phyloP scores from a whole-genome alignment of 2,888 invertebrate genomes.

The Ormia ochracea region DNA sequence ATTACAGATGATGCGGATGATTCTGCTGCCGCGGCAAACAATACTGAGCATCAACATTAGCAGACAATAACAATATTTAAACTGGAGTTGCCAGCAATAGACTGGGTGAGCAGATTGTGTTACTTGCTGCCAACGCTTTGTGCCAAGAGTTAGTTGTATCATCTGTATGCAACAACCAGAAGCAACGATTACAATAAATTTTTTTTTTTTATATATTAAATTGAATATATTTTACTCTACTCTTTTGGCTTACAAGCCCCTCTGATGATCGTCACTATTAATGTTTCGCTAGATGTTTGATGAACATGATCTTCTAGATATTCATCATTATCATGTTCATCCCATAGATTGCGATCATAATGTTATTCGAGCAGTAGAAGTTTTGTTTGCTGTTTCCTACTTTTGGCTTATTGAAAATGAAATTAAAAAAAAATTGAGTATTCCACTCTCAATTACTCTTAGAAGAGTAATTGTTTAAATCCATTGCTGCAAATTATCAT shows the following conservation, averaged over 20 bases:
- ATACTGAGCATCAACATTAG: slow-evolving; percentile 27
- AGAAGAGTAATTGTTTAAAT: slow-evolving; percentile 41
- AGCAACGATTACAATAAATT: slow-evolving; percentile 15
- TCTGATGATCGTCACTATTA: slow-evolving; percentile 6
- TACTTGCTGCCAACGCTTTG: neutral
- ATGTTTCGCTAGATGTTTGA: slow-evolving; percentile 7
- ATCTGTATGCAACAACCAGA: neutral
- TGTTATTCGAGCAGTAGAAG: slow-evolving; percentile 29
- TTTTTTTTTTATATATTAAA: slow-evolving; percentile 7
- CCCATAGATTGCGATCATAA: slow-evolving; percentile 40
- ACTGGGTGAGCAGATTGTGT: slow-evolving; percentile 20
- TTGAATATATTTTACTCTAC: slow-evolving; percentile 37
- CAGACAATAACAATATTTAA: slow-evolving; percentile 45
- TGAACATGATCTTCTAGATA: slow-evolving; percentile 60
- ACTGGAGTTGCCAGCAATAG: slow-evolving; percentile 58
- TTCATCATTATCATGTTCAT: slow-evolving; percentile 42
- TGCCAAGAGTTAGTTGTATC: neutral
- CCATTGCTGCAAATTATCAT: slow-evolving; percentile 24
- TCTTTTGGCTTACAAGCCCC: slow-evolving; percentile 29
- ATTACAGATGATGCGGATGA: slow-evolving; percentile 61
- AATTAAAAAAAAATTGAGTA: slow-evolving; percentile 42
- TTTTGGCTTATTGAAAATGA: slow-evolving; percentile 1
- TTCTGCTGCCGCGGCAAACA: slow-evolving; percentile 45
- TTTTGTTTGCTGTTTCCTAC: slow-evolving; percentile 8
- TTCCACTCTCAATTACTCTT: slow-evolving; percentile 57